Evolutionary conservation across 1,140 invertebrate genomes (phyloP).

Genomic region (Aethina tumida): DNA sequence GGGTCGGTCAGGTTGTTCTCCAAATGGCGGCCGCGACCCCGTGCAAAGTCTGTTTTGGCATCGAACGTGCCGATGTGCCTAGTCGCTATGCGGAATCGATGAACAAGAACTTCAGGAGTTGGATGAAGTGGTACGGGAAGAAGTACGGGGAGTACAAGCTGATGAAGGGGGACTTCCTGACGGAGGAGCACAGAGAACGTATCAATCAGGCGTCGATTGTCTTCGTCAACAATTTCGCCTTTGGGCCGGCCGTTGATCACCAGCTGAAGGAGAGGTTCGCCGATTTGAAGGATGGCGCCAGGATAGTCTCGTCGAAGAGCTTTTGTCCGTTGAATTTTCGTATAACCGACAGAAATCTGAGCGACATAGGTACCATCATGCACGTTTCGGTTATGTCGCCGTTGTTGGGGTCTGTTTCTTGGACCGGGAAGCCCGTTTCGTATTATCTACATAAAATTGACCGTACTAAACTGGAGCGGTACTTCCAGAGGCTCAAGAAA

Average conservation of each 20-base stretch:
- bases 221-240: slow-evolving; percentile 98
- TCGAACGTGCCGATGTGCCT: slow-evolving; percentile 94
- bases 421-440: slow-evolving; percentile 95
- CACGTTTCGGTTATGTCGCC: slow-evolving; percentile 94
- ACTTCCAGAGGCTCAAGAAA: slow-evolving; percentile 85
- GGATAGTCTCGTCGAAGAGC: slow-evolving; percentile 97
- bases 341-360: slow-evolving; percentile 79
- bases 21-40: slow-evolving; percentile 92
- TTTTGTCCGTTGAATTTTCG: slow-evolving; percentile 97
- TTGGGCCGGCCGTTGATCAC: slow-evolving; percentile 94
- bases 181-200: slow-evolving; percentile 81
- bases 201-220: slow-evolving; percentile 88
- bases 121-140: slow-evolving; percentile 97
- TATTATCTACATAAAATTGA: slow-evolving; percentile 98
- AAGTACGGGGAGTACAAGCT: slow-evolving; percentile 82
- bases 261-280: slow-evolving; percentile 92
- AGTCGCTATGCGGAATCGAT: slow-evolving; percentile 87
- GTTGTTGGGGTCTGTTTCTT: slow-evolving; percentile 89
- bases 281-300: slow-evolving; percentile 89
- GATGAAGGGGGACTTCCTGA: slow-evolving; percentile 89
- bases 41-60: slow-evolving; percentile 86
- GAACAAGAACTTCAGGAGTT: slow-evolving; percentile 81
- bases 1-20: slow-evolving; percentile 94
- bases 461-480: slow-evolving; percentile 89
- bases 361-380: slow-evolving; percentile 98